Base-by-base conservation (phyloP, 2,797 vertebrate genomes). In the Chrysocyon brachyurus region DNA sequence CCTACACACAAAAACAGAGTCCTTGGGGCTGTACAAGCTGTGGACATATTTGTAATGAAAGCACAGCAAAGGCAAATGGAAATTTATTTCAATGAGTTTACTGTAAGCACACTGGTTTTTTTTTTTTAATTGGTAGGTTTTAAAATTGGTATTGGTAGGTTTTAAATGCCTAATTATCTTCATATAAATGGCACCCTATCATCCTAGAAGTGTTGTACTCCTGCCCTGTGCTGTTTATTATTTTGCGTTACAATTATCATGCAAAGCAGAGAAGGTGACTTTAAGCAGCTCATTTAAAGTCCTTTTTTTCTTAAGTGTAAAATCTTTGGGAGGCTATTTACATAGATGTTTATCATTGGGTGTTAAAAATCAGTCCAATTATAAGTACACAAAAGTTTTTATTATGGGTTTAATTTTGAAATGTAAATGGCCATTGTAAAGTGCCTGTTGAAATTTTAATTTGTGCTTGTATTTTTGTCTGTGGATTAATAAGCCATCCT, bases 141-240 rank as follows among this genome's bases (percentile, higher is more conserved):
- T 98, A 95, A 97, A 98, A 98, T 92, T 95, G 54, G 96, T 98
- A 97, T 97, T 97, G 97, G 97, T 96, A 97, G 97, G 72, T 98
- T 98, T 98, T 97, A 98, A 98, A 98, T 97, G 96, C 96, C 98
- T 98, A 98, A 98, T 99, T 98, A 98, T 98, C 97, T 97, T 97
- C 85, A 92, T 97, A 97, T 92, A 98, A 98, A 98, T 97, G 73
- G 93, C 97, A 98, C 94, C 90, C 73, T 97, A 97, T 98, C 93
- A 97, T 98, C 97, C 95, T 97, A 96, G 95, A 97, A 98, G 93
- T 91, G 94, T 88, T 97, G 94, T 96, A 79, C 93, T 97, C 66
- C 12, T 97, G 96, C 95, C 96, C 97, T 96, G 96, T 87, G 91
- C 90, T 98, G 94, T 98, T 98, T 98, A 96, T 98, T 98, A 97